A percentile compares a stretch with the other conserved stretches of the same genome.
These are phyloP conservation scores for Euzetes globulus DNA, from an alignment of 2,888 invertebrate genomes.

Conservation along the genomic window DNA sequence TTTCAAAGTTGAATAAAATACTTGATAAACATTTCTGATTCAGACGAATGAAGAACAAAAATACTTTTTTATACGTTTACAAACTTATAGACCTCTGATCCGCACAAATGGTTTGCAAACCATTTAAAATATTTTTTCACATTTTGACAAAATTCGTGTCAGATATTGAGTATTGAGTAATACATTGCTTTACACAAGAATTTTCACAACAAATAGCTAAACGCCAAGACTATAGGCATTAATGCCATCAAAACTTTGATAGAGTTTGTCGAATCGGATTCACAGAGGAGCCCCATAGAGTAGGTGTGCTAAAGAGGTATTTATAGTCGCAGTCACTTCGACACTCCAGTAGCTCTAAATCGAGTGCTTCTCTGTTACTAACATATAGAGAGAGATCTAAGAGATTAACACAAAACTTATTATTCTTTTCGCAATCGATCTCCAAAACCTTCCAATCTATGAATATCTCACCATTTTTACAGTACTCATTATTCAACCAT, in stretches of 20 bases:
- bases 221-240: neutral
- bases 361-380: neutral
- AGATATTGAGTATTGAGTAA: neutral
- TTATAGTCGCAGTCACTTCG: slow-evolving; percentile 2
- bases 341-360: neutral
- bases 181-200: neutral
- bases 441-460: too few relatives aligned
- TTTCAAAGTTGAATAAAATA: too few relatives aligned
- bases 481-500: too few relatives aligned
- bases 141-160: neutral
- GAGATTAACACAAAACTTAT: neutral
- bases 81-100: too few relatives aligned
- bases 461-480: too few relatives aligned
- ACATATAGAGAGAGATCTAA: neutral
- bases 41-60: too few relatives aligned
- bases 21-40: too few relatives aligned
- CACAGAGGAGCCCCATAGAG: neutral
- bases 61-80: too few relatives aligned
- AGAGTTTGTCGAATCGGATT: neutral
- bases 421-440: neutral
- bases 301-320: neutral
- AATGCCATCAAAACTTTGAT: slow-evolving; percentile 19
- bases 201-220: slow-evolving; percentile 2
- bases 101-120: too few relatives aligned
- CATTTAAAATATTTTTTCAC: neutral